Evolutionary conservation across 2,797 vertebrate genomes (phyloP).

Genomic region (Hippoglossus hippoglossus): DNA sequence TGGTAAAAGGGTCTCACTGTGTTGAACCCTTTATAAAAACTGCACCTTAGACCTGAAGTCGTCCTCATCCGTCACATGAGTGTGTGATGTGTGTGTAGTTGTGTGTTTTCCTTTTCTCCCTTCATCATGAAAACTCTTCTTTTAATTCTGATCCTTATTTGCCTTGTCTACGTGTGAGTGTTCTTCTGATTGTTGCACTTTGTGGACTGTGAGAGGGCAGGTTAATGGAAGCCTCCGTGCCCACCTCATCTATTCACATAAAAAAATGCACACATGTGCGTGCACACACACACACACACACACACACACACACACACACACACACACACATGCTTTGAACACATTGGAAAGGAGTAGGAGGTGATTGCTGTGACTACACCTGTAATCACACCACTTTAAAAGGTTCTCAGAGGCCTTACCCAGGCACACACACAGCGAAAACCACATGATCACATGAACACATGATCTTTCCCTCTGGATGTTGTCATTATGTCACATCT

Average conservation of each 20-base stretch:
- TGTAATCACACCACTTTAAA: conserved; percentile 60
- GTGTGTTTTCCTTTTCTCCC: not conserved
- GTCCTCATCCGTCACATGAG: not conserved
- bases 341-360: conserved; percentile 43
- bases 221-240: conserved; percentile 54
- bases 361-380: conserved; percentile 54
- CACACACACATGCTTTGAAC: conserved; percentile 14
- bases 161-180: not conserved
- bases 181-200: conserved; percentile 36
- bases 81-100: not conserved
- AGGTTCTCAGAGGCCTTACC: conserved; percentile 24
- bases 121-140: too few relatives aligned
- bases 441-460: not conserved
- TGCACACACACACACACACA: not conserved
- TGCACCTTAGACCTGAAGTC: too few relatives aligned
- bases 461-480: conserved; percentile 36
- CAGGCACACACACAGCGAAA: conserved; percentile 3
- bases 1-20: too few relatives aligned
- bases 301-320: not conserved
- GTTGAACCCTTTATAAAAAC: too few relatives aligned
- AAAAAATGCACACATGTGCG: conserved; percentile 14
- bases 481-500: conserved; percentile 45
- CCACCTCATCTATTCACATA: conserved; percentile 51
- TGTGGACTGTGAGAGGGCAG: conserved; percentile 72
- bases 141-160: too few relatives aligned